These are phyloP conservation scores for Columbina picui DNA, from an alignment of 2,113 vertebrate species.

Conservation along the genomic window DNA sequence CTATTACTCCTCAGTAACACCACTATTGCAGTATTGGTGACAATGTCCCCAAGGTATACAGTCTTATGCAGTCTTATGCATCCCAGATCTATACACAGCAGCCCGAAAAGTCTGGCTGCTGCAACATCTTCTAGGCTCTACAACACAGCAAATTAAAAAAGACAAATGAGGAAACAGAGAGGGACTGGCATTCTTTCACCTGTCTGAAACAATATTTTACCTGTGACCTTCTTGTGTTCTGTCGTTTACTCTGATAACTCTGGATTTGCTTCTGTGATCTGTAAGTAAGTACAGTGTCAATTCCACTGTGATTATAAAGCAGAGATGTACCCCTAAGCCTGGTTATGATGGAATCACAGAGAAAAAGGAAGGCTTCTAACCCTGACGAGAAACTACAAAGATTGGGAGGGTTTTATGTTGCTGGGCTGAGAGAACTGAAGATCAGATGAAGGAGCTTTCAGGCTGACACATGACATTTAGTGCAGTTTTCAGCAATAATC, in stretches of 20 bases:
- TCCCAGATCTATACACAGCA: neutral
- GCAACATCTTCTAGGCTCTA: neutral
- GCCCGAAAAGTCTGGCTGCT: neutral
- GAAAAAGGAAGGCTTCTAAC: neutral
- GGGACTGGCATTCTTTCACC: neutral
- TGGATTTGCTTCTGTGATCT: neutral
- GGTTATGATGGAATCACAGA: neutral
- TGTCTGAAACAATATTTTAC: neutral
- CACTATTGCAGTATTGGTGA: neutral
- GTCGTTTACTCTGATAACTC: neutral
- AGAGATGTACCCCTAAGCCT: neutral
- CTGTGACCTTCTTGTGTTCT: fast-evolving
- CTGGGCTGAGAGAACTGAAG: neutral
- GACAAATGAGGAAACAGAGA: neutral
- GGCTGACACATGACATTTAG: neutral
- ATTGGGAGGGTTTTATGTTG: neutral
- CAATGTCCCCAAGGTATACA: neutral
- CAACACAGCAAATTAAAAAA: neutral
- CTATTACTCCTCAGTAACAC: neutral
- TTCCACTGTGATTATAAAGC: neutral
- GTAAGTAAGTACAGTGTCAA: neutral
- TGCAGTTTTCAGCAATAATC: neutral
- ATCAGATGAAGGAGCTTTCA: neutral
- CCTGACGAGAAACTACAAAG: neutral
- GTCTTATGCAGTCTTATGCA: neutral